These are phyloP conservation scores for Gallirallus australis DNA, from an alignment of 2,797 vertebrate genomes.

Conservation along the genomic window DNA sequence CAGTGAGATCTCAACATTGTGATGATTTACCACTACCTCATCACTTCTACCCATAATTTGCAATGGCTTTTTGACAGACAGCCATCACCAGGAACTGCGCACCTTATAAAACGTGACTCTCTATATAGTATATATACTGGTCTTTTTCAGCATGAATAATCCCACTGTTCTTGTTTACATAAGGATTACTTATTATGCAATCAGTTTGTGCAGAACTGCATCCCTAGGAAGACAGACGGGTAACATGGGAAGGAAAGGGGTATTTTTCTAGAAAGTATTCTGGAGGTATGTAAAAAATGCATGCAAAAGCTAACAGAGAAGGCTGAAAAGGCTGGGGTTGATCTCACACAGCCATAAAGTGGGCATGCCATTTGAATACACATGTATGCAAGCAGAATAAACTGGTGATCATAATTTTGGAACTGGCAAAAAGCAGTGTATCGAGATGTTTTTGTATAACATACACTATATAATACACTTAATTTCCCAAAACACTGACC, in stretches of 20 bases:
- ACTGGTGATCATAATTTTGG: neutral
- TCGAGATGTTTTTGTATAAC: neutral
- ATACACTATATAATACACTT: neutral
- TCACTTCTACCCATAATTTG: neutral
- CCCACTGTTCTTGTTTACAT: neutral
- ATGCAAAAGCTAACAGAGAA: neutral
- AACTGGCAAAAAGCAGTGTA: neutral
- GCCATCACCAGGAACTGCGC: neutral
- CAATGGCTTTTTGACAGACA: neutral
- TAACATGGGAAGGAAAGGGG: neutral
- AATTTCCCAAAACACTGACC: neutral
- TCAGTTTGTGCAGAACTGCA: neutral
- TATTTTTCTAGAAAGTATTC: neutral
- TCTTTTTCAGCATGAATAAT: neutral
- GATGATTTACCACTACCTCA: neutral
- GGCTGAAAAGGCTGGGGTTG: neutral
- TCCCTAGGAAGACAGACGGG: neutral
- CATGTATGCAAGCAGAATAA: neutral
- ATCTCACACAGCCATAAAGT: neutral
- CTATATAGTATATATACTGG: neutral
- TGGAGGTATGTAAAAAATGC: neutral
- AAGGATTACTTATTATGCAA: neutral
- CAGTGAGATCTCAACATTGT: neutral
- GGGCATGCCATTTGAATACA: neutral
- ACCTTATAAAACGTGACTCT: neutral